Conservation (phyloP, 2,888 invertebrate genomes). For the Ferrisia virgata region DNA sequence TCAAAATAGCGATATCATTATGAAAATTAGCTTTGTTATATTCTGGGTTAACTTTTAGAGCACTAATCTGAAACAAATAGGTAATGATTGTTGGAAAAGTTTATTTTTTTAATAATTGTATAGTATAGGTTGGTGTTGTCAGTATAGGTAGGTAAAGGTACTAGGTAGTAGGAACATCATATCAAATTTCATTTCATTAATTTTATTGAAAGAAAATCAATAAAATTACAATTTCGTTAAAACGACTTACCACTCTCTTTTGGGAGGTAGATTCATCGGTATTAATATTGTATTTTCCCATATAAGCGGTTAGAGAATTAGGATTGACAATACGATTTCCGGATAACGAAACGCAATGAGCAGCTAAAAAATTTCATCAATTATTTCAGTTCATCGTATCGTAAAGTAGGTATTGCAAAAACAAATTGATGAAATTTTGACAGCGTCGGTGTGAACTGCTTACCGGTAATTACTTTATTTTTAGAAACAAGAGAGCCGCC, state of each 20-base stretch:
- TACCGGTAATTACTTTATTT: slow-evolving; percentile 58
- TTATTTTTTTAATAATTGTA: too few species aligned
- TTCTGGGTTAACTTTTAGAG: slow-evolving; percentile 58
- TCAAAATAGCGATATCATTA: slow-evolving; percentile 60
- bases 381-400: not conserved
- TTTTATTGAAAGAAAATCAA: slow-evolving; percentile 1
- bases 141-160: not conserved
- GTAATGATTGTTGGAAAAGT: not conserved
- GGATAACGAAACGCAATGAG: slow-evolving; percentile 59
- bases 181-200: slow-evolving; percentile 9
- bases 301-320: slow-evolving; percentile 52
- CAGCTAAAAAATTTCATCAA: slow-evolving; percentile 53
- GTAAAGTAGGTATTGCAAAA: too few species aligned
- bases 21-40: slow-evolving; percentile 60
- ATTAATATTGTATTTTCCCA: slow-evolving; percentile 52
- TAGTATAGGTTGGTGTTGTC: too few species aligned
- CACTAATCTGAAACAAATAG: slow-evolving; percentile 53
- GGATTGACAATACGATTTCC: slow-evolving; percentile 51
- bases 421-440: not conserved
- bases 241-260: slow-evolving; percentile 8
- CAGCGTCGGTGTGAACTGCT: not conserved
- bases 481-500: slow-evolving; percentile 63
- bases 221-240: slow-evolving; percentile 14
- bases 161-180: not conserved
- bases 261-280: slow-evolving; percentile 1